A percentile compares a stretch with the other conserved stretches of the same genome.
phyloP scores from a whole-genome alignment of 2,888 invertebrate genomes.

The Theretra japonica region DNA sequence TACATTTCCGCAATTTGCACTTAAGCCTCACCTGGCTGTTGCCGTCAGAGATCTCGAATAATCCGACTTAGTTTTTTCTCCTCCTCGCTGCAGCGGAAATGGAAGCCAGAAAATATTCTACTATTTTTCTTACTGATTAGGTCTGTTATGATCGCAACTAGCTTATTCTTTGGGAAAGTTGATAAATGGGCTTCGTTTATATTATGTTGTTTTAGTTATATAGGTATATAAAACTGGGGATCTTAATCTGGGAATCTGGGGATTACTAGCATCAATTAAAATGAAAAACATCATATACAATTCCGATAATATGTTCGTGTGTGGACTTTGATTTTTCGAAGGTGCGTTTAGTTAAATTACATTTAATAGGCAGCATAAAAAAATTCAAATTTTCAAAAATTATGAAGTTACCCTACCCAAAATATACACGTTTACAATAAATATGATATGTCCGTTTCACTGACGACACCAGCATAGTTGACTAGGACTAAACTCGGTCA shows the following conservation, averaged over 20 bases:
- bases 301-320: neutral
- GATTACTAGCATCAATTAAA: neutral
- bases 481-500: too few species aligned
- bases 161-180: neutral
- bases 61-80: slow-evolving; percentile 23
- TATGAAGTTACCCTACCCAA: too few species aligned
- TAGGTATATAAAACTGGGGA: neutral
- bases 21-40: slow-evolving; percentile 12
- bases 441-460: too few species aligned
- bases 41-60: slow-evolving; percentile 13
- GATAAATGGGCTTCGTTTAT: neutral
- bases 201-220: neutral
- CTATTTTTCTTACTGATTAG: slow-evolving; percentile 11
- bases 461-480: too few species aligned
- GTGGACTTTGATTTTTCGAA: too few species aligned
- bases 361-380: too few species aligned
- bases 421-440: too few species aligned
- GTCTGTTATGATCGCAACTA: slow-evolving; percentile 2
- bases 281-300: neutral
- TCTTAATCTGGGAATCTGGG: too few species aligned
- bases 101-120: slow-evolving; percentile 15
- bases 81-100: neutral
- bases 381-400: too few species aligned
- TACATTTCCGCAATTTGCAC: slow-evolving; percentile 18
- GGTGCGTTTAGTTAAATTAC: too few species aligned